Evolutionary conservation across 2,888 invertebrate species (phyloP).

Genomic region (Nephrotoma flavescens): DNA sequence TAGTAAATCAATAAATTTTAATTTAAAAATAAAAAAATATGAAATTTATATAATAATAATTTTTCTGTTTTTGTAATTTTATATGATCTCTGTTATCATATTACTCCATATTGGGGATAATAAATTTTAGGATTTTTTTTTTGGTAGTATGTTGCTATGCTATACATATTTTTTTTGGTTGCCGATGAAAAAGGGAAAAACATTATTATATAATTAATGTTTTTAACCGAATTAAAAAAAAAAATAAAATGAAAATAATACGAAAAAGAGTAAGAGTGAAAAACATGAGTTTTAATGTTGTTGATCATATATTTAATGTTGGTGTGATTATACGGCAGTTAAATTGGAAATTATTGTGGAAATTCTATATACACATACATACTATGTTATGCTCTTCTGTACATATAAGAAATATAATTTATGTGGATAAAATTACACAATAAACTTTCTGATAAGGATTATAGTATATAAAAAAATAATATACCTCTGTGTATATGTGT

Average conservation of each 20-base stretch:
- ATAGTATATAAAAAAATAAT: background rate
- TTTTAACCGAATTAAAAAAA: background rate
- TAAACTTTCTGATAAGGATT: background rate
- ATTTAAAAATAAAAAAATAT: background rate
- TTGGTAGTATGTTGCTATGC: background rate
- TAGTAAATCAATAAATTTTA: background rate
- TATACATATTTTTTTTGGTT: background rate
- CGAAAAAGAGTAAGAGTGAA: background rate
- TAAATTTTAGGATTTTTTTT: constrained; percentile 1
- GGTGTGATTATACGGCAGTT: background rate
- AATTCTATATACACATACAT: background rate
- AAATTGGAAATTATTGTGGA: background rate
- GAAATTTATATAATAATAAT: background rate
- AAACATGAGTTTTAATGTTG: background rate
- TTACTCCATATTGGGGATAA: constrained; percentile 9
- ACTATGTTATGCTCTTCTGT: background rate
- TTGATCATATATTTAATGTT: background rate
- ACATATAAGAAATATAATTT: background rate
- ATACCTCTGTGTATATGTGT: background rate
- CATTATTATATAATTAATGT: background rate
- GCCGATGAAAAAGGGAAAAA: background rate
- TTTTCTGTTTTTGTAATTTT: background rate
- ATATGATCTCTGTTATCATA: constrained; percentile 9
- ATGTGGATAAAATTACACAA: background rate
- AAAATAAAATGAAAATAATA: background rate